These are phyloP conservation scores for Grus americana DNA, from an alignment of 2,113 vertebrate species.

Conservation along the genomic window DNA sequence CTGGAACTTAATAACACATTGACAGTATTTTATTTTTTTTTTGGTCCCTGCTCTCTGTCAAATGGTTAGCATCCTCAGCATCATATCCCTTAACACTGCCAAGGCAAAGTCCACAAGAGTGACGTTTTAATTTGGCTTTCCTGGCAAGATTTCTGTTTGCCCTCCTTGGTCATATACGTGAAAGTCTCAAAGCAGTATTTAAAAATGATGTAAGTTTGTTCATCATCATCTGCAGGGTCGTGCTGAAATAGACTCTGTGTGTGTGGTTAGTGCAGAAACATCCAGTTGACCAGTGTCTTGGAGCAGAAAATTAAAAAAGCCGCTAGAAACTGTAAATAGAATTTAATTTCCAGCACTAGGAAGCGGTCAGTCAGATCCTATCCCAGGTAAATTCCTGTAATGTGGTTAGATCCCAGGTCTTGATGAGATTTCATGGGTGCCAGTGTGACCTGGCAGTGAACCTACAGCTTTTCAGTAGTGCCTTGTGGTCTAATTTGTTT, in stretches of 20 bases:
- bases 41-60: background rate
- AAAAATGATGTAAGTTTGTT: background rate
- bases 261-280: background rate
- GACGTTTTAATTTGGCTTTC: background rate
- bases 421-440: background rate
- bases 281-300: background rate
- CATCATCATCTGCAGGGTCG: fast-evolving
- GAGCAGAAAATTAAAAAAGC: background rate
- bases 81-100: background rate
- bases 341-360: background rate
- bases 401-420: background rate
- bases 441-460: background rate
- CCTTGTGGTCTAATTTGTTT: background rate
- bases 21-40: background rate
- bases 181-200: background rate
- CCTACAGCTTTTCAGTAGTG: background rate
- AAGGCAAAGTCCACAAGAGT: background rate
- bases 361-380: background rate
- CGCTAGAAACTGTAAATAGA: background rate
- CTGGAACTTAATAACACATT: background rate
- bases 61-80: background rate
- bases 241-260: background rate
- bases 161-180: background rate
- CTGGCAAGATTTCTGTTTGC: background rate
- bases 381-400: background rate